Conservation (phyloP, 2,113 vertebrate genomes). For the Glareola pratincola region DNA sequence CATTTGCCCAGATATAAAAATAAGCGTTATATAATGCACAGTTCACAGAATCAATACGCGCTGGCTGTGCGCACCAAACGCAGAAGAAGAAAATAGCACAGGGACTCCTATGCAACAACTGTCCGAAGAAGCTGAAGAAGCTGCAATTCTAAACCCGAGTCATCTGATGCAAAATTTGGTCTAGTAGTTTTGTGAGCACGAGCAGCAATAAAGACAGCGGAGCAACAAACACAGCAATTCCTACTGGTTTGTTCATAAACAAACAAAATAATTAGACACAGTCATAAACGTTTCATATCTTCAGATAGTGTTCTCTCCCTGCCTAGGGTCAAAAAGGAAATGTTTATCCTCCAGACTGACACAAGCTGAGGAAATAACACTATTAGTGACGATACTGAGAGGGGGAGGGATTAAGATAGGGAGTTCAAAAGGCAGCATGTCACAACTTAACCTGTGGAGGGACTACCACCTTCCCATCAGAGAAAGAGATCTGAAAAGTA, state of each 20-base stretch:
- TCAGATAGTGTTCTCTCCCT: not conserved
- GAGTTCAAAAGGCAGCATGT: not conserved
- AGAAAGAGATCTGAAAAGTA: not conserved
- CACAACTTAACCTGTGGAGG: not conserved
- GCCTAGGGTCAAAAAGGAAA: not conserved
- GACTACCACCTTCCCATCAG: not conserved
- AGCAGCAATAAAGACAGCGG: not conserved
- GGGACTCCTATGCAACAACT: not conserved
- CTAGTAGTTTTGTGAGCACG: not conserved
- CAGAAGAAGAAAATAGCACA: not conserved
- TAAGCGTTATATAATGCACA: not conserved
- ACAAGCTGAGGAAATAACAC: not conserved
- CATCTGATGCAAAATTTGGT: not conserved
- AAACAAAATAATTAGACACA: not conserved
- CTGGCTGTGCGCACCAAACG: not conserved
- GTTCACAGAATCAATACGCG: not conserved
- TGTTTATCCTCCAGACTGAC: not conserved
- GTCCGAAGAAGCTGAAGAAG: not conserved
- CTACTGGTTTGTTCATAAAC: not conserved
- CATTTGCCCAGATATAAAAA: constrained; percentile 11
- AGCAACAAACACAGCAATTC: not conserved
- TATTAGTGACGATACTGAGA: not conserved
- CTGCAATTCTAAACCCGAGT: not conserved
- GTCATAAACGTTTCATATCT: not conserved
- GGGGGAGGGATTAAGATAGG: not conserved